These are phyloP conservation scores for Drosophila equinoxialis DNA, from an alignment of 1,140 invertebrate species.

Conservation along the genomic window DNA sequence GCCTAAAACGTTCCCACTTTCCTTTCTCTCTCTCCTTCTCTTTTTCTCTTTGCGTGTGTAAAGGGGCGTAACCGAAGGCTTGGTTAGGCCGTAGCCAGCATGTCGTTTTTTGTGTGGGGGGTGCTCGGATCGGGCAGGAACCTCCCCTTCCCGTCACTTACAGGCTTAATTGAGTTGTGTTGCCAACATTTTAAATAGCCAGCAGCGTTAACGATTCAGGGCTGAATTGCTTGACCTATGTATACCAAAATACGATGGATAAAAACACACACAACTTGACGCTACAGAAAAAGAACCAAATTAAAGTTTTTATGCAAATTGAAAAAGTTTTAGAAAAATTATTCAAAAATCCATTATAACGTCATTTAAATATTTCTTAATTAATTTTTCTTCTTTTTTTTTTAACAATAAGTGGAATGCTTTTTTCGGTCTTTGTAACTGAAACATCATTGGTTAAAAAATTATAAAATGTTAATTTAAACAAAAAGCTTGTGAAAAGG, in stretches of 20 bases:
- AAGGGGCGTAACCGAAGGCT: constrained; percentile 19
- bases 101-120: background rate
- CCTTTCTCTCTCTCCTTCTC: constrained; percentile 30
- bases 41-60: constrained; percentile 20
- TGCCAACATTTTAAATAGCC: constrained; percentile 75
- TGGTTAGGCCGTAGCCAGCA: constrained; percentile 7
- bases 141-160: constrained; percentile 34
- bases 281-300: background rate
- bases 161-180: constrained; percentile 75
- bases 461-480: too few relatives aligned
- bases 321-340: constrained; percentile 3
- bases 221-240: background rate
- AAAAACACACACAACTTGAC: background rate
- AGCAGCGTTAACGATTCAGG: constrained; percentile 60
- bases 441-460: too few relatives aligned
- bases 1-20: too few relatives aligned
- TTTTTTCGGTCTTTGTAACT: background rate
- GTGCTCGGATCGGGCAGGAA: constrained; percentile 9
- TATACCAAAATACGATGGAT: constrained; percentile 18
- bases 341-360: constrained; percentile 6
- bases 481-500: too few relatives aligned
- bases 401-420: background rate
- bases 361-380: constrained; percentile 7
- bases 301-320: background rate
- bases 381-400: background rate